Evolutionary conservation across 2,888 invertebrate species (phyloP), one percentile per base, ranked within the genome.

Genomic region (Melangyna quadrimaculata): DNA sequence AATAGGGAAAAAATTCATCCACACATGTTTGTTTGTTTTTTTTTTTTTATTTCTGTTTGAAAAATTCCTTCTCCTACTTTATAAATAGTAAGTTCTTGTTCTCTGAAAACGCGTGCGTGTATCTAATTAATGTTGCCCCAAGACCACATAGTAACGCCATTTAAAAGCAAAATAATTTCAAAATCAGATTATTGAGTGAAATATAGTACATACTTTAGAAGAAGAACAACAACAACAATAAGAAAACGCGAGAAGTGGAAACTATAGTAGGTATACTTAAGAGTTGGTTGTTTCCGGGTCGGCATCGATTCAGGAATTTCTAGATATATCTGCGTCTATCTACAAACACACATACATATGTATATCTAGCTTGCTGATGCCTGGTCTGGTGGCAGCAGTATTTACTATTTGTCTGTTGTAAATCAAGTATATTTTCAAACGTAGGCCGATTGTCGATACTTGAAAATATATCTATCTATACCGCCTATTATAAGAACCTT

Each of bases 371-470:
- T 27, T 37, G 69, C 57, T 69, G n/a, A n/a, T n/a, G 37, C 43
- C 40, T 19, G 10, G 45, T 51, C 51, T 51, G 24, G 19, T 19
- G 10, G 10, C 12, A 2, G 14, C 51, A 14, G 14, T 61, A 19
- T n/a, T 40, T 70, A 14, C 7, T 61, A 19, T n/a, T 40, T 70
- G 51, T 69, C 40, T 74, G 59, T 27, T 69, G 43, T 63, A 51
- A 48, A 69, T 59, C 59, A 77, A 59, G 59, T 67, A 59, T 61
- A 14, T 63, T 61, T 61, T 55, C 10, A 78, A 69, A 77, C 71
- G 81, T 82, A 72, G 81, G 81, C 71, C 55, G 81, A 77, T 77
- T 48, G 59, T 37, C 61, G 77, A 53, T 77, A 81, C 65, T 71
- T 72, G 71, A 77, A 67, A 67, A 24, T 32, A 1, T 22, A 57